A percentile compares a stretch with the other conserved stretches of the same genome.
Conservation (phyloP, 2,888 invertebrate species). For the Saturnia pavonia region DNA sequence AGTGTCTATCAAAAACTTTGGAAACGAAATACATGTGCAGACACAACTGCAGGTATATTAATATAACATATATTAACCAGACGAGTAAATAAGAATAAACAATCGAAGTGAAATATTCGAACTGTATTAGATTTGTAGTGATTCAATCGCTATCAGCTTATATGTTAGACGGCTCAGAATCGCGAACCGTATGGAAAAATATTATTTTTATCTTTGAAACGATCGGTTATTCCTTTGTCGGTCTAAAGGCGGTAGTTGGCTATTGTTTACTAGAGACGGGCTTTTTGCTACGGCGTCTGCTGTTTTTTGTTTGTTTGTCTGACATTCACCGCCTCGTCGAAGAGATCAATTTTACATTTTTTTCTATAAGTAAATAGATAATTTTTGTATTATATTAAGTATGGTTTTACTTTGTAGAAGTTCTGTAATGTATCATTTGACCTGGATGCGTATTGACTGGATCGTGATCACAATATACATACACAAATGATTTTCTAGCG, state of each 20-base stretch:
- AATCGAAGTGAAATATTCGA: background rate
- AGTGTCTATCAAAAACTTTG: no score
- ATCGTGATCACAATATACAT: no score
- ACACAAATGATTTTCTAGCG: no score
- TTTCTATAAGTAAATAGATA: background rate
- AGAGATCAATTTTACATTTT: slow-evolving; percentile 4
- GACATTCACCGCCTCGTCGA: slow-evolving; percentile 14
- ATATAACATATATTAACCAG: no score
- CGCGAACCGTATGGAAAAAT: slow-evolving; percentile 65
- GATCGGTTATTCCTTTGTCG: slow-evolving; percentile 69
- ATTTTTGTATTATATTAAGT: background rate
- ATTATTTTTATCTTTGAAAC: slow-evolving; percentile 68
- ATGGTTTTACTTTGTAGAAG: background rate
- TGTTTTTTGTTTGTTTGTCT: slow-evolving; percentile 50
- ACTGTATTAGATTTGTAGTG: no score
- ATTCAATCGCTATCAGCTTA: slow-evolving; percentile 33
- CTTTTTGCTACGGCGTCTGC: slow-evolving; percentile 63
- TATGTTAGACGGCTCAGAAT: slow-evolving; percentile 31
- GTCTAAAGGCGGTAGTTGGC: slow-evolving; percentile 39
- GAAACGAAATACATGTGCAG: no score
- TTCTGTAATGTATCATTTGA: background rate
- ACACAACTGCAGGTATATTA: no score
- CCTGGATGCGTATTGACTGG: no score
- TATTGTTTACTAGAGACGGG: slow-evolving; percentile 56
- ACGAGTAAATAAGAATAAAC: background rate